A percentile compares a stretch with the other conserved stretches of the same genome.
Conservation (phyloP, 2,113 vertebrate species). For the Grus americana region DNA sequence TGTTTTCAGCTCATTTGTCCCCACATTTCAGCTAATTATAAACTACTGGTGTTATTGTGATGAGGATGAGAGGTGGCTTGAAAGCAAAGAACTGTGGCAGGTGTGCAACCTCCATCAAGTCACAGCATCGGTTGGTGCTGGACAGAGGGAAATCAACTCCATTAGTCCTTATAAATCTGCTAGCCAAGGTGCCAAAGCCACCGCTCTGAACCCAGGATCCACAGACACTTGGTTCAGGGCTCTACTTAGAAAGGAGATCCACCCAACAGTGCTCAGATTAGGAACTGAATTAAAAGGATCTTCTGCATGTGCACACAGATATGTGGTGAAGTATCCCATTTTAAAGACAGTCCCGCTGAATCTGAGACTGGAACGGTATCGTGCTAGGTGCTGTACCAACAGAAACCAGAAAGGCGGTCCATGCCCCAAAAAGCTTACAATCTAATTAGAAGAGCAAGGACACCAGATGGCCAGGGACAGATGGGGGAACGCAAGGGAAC, state of each 20-base stretch:
- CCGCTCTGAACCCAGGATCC: not conserved
- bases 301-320: accelerated
- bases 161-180: not conserved
- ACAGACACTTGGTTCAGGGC: not conserved
- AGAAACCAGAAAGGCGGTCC: not conserved
- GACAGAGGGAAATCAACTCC: not conserved
- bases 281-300: not conserved
- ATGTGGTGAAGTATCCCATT: not conserved
- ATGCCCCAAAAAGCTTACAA: conserved; percentile 23
- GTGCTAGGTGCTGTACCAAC: not conserved
- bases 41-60: not conserved
- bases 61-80: not conserved
- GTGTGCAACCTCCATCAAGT: not conserved
- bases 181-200: not conserved
- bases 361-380: not conserved
- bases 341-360: not conserved
- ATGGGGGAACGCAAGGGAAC: conserved; percentile 56
- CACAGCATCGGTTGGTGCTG: not conserved
- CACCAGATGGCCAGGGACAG: conserved; percentile 61
- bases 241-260: not conserved
- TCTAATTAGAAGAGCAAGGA: conserved; percentile 43
- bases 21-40: not conserved
- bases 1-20: not conserved
- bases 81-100: not conserved
- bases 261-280: accelerated